These are phyloP conservation scores for Drosophila colorata DNA, from an alignment of 2,888 invertebrate species.

Conservation along the genomic window DNA sequence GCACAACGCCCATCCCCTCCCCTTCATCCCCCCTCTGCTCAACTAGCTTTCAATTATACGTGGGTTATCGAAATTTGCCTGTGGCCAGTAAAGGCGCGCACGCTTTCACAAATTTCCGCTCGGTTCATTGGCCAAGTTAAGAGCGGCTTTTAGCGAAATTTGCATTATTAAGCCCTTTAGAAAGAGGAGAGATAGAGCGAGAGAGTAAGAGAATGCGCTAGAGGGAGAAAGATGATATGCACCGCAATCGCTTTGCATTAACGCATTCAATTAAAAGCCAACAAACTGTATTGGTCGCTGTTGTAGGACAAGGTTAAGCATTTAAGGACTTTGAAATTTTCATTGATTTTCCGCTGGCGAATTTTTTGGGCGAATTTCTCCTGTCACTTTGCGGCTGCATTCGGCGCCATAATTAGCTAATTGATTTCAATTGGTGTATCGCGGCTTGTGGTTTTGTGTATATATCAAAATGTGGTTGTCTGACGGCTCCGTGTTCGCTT, in stretches of 20 bases:
- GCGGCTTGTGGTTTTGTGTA: too few relatives aligned
- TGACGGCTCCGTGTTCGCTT: too few relatives aligned
- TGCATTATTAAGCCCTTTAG: slow-evolving; percentile 49
- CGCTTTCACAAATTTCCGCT: slow-evolving; percentile 23
- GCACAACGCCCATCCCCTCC: background rate
- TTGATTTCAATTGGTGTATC: slow-evolving; percentile 64
- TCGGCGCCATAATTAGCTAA: slow-evolving; percentile 74
- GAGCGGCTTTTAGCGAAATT: slow-evolving; percentile 46
- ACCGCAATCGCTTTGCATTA: slow-evolving; percentile 31
- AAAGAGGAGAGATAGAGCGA: background rate
- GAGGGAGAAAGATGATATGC: background rate
- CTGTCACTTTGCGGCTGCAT: slow-evolving; percentile 49
- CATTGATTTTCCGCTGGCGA: background rate
- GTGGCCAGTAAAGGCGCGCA: slow-evolving; percentile 27
- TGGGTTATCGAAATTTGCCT: slow-evolving; percentile 37
- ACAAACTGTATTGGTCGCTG: slow-evolving; percentile 1
- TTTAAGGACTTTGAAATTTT: slow-evolving; percentile 5
- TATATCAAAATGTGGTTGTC: too few relatives aligned
- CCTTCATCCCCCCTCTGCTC: background rate
- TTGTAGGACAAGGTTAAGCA: slow-evolving; percentile 18
- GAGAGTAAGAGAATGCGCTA: too few relatives aligned
- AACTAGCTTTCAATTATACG: slow-evolving; percentile 59
- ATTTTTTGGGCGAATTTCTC: slow-evolving; percentile 3
- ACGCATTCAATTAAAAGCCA: slow-evolving; percentile 32
- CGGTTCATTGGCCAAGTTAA: slow-evolving; percentile 56